Evolutionary conservation across 2,113 vertebrate genomes (phyloP).

Genomic region (Pica pica): DNA sequence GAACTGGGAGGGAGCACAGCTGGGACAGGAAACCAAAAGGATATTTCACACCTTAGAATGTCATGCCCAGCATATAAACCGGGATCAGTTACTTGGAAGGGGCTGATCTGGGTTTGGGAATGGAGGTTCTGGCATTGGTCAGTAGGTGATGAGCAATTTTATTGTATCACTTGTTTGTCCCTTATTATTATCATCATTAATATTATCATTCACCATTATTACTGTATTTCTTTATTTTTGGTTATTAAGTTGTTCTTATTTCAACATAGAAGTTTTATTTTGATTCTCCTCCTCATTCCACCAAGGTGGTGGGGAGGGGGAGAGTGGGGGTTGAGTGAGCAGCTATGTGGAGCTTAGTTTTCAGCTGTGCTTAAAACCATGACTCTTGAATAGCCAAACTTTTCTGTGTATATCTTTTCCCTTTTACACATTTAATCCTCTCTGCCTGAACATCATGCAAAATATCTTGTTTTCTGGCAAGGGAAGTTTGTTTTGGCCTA

Average conservation of each 20-base stretch:
- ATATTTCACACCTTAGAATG: not conserved
- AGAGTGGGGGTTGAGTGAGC: not conserved
- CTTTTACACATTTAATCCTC: slow-evolving; percentile 1
- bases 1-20: not conserved
- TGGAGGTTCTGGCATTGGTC: not conserved
- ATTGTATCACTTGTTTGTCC: not conserved
- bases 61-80: not conserved
- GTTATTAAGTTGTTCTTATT: not conserved
- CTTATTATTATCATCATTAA: not conserved
- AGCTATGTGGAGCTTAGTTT: not conserved
- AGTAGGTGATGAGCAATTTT: not conserved
- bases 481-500: slow-evolving; percentile 33
- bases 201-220: not conserved
- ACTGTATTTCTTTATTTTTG: not conserved
- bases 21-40: not conserved
- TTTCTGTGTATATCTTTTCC: not conserved
- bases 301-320: not conserved
- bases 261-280: not conserved
- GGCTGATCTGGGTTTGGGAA: not conserved
- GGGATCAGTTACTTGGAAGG: not conserved
- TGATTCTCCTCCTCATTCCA: not conserved
- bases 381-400: not conserved
- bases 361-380: not conserved
- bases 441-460: slow-evolving; percentile 15
- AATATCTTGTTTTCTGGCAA: slow-evolving; percentile 21